Base-by-base conservation (phyloP, 1,140 invertebrate species). In the Pseudachorutes palmiensis region DNA sequence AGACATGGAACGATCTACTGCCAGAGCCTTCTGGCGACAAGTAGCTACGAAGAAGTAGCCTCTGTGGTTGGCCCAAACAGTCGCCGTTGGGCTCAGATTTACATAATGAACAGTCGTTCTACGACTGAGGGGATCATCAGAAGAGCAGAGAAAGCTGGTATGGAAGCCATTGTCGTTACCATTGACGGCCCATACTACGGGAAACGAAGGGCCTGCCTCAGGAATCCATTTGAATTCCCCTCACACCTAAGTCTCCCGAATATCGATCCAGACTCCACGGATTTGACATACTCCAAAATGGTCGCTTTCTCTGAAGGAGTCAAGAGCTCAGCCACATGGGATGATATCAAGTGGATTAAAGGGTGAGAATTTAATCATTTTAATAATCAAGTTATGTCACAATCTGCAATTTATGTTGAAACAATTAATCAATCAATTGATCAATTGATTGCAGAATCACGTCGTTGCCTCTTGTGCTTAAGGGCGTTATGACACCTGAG, bases 121-220 rank as follows among this genome's bases (percentile, higher is more conserved):
- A 14, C 62, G 1, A 57, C 64, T 0, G 22, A 30, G 24, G 91
- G 84, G 70, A 79, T 97, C 59, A 85, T 97, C 1, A 72, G 78
- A 66, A 82, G 93, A 71, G 93, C 91, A 1, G 92, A 96, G 78
- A 59, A 48, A n/a, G 28, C 65, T 22, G 92, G 90, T 26, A 97
- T 87, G 75, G 88, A 88, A 78, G 94, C 92, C 1, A 77, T 97
- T 0, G 91, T 91, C 0, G 75, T 97, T 0, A 97, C 94, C 0
- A 88, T 96, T 0, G 94, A 97, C 78, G 88, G 91, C 1, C 91
- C 92, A 0, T 74, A 88, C 1, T 91, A 94, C 78, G 94, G 94
- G 0, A 80, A 87, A 24, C 79, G 92, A 57, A 81, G 87, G 45
- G 86, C 85, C 0, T 92, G 97, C 79, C 78, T 87, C 0, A 83